phyloP scores from a whole-genome alignment of 2,797 vertebrate species.

The Linurgus olivaceus region DNA sequence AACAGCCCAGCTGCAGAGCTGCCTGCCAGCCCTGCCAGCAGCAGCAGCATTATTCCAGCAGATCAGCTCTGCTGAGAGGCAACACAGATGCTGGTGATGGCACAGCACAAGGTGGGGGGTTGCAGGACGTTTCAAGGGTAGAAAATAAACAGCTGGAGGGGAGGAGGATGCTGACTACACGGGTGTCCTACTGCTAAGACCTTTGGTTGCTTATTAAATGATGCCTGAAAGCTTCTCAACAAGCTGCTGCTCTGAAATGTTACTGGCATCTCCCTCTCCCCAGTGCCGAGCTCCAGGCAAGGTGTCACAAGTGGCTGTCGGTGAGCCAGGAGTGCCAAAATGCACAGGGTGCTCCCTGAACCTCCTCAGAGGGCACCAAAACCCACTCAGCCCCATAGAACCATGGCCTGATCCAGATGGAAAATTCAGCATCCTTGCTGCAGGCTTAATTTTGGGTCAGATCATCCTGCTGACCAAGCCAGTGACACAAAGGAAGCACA shows the following conservation, averaged over 20 bases:
- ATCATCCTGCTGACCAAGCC: not conserved
- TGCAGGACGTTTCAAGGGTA: constrained; percentile 53
- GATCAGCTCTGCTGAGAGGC: not conserved
- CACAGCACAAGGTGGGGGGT: not conserved
- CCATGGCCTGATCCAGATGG: not conserved
- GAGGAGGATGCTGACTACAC: not conserved
- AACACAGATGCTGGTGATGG: not conserved
- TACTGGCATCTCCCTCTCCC: not conserved
- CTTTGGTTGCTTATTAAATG: constrained; percentile 39
- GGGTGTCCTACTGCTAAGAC: not conserved
- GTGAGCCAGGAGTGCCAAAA: rapidly evolving
- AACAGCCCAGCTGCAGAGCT: not conserved
- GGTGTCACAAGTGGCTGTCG: rapidly evolving
- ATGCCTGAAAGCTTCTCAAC: constrained; percentile 13
- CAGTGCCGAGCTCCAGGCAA: not conserved
- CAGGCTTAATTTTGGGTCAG: not conserved
- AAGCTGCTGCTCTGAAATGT: not conserved
- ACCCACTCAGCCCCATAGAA: not conserved
- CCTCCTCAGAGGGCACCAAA: not conserved
- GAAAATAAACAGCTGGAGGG: constrained; percentile 45
- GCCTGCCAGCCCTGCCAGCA: not conserved
- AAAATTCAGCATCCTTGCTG: not conserved
- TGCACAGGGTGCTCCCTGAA: not conserved
- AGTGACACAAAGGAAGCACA: not conserved
- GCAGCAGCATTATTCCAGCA: not conserved